Conservation (phyloP, 2,888 invertebrate species). For the Chaetogeoica ovagalla region DNA sequence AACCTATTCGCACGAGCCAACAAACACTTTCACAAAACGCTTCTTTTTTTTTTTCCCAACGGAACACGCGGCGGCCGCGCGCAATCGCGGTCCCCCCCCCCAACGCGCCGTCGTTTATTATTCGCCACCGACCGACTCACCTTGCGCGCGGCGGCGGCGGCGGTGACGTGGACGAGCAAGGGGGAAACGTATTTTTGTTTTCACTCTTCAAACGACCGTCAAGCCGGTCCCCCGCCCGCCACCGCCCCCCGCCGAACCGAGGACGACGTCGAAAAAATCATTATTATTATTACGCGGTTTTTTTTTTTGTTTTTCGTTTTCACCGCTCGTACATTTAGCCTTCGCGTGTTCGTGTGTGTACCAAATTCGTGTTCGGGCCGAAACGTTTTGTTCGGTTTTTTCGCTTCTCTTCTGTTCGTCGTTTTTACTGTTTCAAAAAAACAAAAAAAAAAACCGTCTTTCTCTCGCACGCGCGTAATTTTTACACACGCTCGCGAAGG, state of each 20-base stretch:
- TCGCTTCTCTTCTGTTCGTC: not conserved
- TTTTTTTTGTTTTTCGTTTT: not conserved
- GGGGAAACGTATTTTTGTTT: not conserved
- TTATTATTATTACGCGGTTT: not conserved
- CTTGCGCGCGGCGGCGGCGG: conserved; percentile 14
- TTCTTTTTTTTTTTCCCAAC: conserved; percentile 7
- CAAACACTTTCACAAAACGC: conserved; percentile 51
- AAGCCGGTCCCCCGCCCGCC: no score
- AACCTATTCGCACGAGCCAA: conserved; percentile 50
- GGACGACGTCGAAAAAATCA: conserved; percentile 11
- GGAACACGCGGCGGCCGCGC: conserved; percentile 5
- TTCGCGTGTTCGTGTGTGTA: not conserved
- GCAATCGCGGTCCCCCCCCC: conserved; percentile 5
- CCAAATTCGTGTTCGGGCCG: conserved; percentile 29
- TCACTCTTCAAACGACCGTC: conserved; percentile 26
- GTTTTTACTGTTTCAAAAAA: not conserved
- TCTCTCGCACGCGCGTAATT: no score
- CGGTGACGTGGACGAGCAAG: no score
- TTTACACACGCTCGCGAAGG: no score
- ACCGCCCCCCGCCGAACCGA: no score
- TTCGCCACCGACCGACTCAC: conserved; percentile 45
- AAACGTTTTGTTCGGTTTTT: not conserved
- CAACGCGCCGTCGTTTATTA: not conserved
- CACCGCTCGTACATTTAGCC: not conserved
- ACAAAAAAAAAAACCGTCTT: no score